Base-by-base conservation (phyloP, 2,797 vertebrate genomes). In the Phalloptychus januarius region DNA sequence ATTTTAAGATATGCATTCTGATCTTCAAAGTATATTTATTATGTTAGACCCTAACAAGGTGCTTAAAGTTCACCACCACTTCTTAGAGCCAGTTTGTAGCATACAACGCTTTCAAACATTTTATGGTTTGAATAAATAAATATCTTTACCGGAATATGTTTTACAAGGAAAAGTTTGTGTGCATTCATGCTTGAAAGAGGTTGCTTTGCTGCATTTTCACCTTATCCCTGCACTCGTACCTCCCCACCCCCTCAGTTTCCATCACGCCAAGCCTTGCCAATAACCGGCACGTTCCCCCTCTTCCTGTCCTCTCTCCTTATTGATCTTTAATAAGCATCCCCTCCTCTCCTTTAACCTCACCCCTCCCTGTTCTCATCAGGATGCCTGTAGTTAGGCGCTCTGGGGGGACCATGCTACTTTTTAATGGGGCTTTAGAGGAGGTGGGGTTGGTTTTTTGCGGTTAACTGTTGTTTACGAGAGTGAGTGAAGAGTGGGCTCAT, bases 381-480 rank as follows among this genome's bases (percentile, higher is more conserved):
- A 86, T 89, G 90, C 85, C 87, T 89, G 85, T 89, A 90, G 83
- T 90, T 87, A 18, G 79, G 78, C 80, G 84, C 79, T 87, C 84
- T 74, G 77, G 89, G 89, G 89, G 91, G 87, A 91, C 84, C 38
- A 45, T 81, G 85, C 89, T 83, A 85, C 86, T 82, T 94, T 70
- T 95, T 95, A 95, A 95, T 94, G 93, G 93, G 90, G 94, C 93
- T 91, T 87, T 89, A 91, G 90, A 90, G 91, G 90, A 91, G 93
- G 89, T 87, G 91, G 91, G 88, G 82, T 88, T 86, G 91, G 86
- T 91, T 87, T 87, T 84, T 85, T 93, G 93, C 46, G 89, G 92
- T 91, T 84, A 79, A 76, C 86, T 72, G 78, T 81, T 78, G 65
- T 77, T 72, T 76, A 74, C 31, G 74, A 31, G 70, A 50, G 63